Evolutionary conservation across 2,797 vertebrate species (phyloP), one percentile per base, ranked within the genome.

Genomic region (Zalophus californianus): DNA sequence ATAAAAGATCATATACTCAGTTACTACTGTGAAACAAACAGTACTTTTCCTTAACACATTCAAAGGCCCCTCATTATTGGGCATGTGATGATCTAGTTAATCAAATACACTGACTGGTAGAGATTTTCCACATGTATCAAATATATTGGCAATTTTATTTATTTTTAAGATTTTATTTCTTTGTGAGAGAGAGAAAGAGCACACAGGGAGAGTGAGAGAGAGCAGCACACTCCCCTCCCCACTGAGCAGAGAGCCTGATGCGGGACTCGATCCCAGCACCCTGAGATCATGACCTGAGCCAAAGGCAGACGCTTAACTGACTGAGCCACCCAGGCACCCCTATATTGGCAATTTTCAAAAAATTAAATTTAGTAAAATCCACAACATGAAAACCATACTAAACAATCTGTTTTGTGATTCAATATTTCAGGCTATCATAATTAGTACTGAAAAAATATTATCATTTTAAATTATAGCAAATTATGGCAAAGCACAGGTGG

Each of bases 381-480:
- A 86, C 25, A 93, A 77, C 27, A 41, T 66, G 48, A 94, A 95
- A 96, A 41, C 13, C 27, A 93, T 35, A 85, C 4, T 70, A 23
- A 92, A 90, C 21, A 94, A 90, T 91, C 13, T 60, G 95, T 48
- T 77, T 80, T 48, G n/a, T 96, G 66, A 87, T 56, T 97, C 75
- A 85, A 7, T 90, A 90, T 68, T 91, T 86, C 15, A 96, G 70
- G 38, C 88, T 41, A 70, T 85, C n/a, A 85, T 68, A 96, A 90
- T 75, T 79, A 80, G 23, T 62, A 83, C 35, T 91, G 54, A 83
- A 62, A 93, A 92, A 77, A 82, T 54, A 23, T 41, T 93, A 85
- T 79, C 58, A 95, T 52, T 83, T 96, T 15, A 97, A 97, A 94
- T 77, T 62, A 70, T 15, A 11, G 58, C 29, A 91, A n/a, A n/a